These are phyloP conservation scores for Gorsachius goisagi DNA, from an alignment of 2,113 vertebrate species.

Conservation along the genomic window DNA sequence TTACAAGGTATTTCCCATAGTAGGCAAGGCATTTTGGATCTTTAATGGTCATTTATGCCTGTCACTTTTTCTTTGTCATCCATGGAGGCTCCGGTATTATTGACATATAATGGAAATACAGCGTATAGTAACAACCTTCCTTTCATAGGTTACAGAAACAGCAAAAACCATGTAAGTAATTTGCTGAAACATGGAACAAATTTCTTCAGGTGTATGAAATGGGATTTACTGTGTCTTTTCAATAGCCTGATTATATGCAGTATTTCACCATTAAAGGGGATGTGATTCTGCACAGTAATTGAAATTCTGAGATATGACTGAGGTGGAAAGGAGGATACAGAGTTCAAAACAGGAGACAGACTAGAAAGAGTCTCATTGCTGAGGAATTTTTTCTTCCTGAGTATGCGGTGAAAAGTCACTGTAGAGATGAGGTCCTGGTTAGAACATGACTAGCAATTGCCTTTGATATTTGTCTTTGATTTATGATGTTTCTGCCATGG, in stretches of 20 bases:
- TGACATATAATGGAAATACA: neutral
- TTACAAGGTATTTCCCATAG: neutral
- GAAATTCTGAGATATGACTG: neutral
- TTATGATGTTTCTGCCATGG: neutral
- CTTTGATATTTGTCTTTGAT: neutral
- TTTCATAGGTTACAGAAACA: neutral
- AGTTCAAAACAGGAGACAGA: neutral
- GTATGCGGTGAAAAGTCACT: neutral
- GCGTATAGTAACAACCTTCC: neutral
- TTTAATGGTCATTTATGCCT: neutral
- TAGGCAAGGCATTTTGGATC: neutral
- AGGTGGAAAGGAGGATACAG: neutral
- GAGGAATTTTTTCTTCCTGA: neutral
- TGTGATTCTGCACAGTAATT: neutral
- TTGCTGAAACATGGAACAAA: neutral
- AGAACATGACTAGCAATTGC: neutral
- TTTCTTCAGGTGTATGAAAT: neutral
- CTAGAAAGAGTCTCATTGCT: neutral
- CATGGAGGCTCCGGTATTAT: neutral
- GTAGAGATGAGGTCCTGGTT: neutral
- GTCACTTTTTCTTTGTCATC: neutral
- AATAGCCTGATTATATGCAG: neutral
- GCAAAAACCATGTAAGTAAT: neutral
- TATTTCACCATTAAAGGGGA: neutral
- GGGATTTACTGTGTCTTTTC: neutral